Percentiles rank a stretch among this genome's conserved stretches.
Conservation (phyloP, 1,140 invertebrate genomes). For the Trichoplusia ni region DNA sequence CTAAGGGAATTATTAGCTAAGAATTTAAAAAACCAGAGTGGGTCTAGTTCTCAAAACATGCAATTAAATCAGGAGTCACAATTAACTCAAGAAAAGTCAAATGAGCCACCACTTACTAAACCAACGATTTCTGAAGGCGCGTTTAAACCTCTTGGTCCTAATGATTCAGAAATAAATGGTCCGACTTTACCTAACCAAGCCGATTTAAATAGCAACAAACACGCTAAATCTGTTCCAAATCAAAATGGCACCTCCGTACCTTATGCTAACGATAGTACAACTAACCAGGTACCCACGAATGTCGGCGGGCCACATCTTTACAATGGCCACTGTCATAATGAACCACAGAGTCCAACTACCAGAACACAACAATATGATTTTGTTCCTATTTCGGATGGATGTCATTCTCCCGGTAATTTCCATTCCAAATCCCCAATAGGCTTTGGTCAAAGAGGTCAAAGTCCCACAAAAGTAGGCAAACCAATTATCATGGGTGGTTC, state of each 20-base stretch:
- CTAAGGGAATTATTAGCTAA: slow-evolving; percentile 87
- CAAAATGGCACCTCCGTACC: slow-evolving; percentile 57
- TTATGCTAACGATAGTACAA: slow-evolving; percentile 47
- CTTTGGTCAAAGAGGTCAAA: slow-evolving; percentile 61
- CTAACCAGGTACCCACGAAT: slow-evolving; percentile 45
- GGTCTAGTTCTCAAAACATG: slow-evolving; percentile 57
- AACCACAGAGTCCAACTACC: slow-evolving; percentile 82
- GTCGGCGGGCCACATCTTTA: slow-evolving; percentile 56
- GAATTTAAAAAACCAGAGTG: slow-evolving; percentile 82
- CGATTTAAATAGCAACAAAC: slow-evolving; percentile 47
- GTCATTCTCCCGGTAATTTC: slow-evolving; percentile 82
- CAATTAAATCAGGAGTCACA: slow-evolving; percentile 47
- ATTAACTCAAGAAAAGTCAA: slow-evolving; percentile 41
- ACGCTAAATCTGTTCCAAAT: slow-evolving; percentile 46
- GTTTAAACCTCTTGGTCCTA: slow-evolving; percentile 57
- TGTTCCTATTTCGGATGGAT: slow-evolving; percentile 90
- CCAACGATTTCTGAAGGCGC: slow-evolving; percentile 53
- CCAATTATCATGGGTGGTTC: slow-evolving; percentile 73
- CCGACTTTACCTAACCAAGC: slow-evolving; percentile 42
- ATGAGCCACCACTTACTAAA: slow-evolving; percentile 43
- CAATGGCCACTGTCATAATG: slow-evolving; percentile 66
- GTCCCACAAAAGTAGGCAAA: slow-evolving; percentile 74
- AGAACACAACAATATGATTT: slow-evolving; percentile 91
- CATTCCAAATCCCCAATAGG: slow-evolving; percentile 70
- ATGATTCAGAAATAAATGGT: slow-evolving; percentile 52